These are phyloP conservation scores for Dascyllus trimaculatus DNA, from an alignment of 2,113 vertebrate genomes.

Conservation along the genomic window DNA sequence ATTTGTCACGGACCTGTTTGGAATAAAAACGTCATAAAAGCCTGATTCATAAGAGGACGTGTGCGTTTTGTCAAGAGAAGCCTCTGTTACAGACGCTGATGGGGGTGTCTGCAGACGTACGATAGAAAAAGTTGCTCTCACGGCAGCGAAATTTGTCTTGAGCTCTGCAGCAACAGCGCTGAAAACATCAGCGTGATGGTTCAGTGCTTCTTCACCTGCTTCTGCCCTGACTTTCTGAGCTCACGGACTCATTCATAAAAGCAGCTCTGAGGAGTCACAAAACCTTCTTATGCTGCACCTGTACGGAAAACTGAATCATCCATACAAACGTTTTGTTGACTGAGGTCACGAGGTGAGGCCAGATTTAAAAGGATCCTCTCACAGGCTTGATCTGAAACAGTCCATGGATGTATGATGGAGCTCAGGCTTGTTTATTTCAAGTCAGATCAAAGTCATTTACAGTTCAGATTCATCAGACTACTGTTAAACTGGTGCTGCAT, in stretches of 20 bases:
- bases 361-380: no score
- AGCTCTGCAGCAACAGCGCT: neutral
- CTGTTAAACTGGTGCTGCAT: no score
- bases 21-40: slow-evolving; percentile 13
- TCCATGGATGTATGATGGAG: no score
- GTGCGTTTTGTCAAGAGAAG: neutral
- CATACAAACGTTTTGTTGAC: neutral
- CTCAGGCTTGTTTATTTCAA: no score
- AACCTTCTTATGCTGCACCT: no score
- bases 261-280: neutral
- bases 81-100: neutral
- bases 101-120: neutral
- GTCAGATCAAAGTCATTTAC: no score
- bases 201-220: no score
- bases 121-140: neutral
- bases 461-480: no score
- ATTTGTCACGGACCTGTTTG: slow-evolving; percentile 42
- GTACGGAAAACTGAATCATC: neutral
- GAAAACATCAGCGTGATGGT: neutral
- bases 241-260: neutral
- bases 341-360: no score
- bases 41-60: neutral
- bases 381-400: no score
- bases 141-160: neutral
- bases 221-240: neutral